These are phyloP conservation scores for Seriola aureovittata DNA, from an alignment of 2,113 vertebrate genomes.

Conservation along the genomic window DNA sequence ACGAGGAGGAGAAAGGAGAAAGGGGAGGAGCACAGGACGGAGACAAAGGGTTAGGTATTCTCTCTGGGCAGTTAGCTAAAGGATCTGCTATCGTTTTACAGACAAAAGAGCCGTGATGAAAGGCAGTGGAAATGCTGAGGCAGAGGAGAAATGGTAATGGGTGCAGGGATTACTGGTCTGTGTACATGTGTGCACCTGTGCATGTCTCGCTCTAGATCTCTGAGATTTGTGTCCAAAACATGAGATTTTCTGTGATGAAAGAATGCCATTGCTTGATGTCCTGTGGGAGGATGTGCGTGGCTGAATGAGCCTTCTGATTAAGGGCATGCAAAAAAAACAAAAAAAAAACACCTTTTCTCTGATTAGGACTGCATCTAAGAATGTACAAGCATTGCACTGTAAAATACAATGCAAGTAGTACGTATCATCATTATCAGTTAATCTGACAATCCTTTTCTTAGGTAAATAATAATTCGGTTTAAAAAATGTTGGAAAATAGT, in stretches of 20 bases:
- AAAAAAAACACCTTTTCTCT: not conserved
- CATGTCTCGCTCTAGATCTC: slow-evolving; percentile 35
- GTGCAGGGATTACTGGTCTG: slow-evolving; percentile 26
- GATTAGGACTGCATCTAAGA: not conserved
- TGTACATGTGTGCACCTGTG: slow-evolving; percentile 31
- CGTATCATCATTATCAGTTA: not conserved
- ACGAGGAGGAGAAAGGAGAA: slow-evolving; percentile 29
- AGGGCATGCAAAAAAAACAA: not conserved
- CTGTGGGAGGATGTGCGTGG: slow-evolving; percentile 40
- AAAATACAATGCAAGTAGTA: not conserved
- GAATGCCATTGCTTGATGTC: slow-evolving; percentile 35
- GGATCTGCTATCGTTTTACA: slow-evolving; percentile 61
- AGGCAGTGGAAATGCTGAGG: slow-evolving; percentile 64
- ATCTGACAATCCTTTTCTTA: not conserved
- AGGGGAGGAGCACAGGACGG: slow-evolving; percentile 30
- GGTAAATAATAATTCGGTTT: no score
- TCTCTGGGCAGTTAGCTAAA: slow-evolving; percentile 53
- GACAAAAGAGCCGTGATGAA: slow-evolving; percentile 70
- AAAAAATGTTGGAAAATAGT: no score
- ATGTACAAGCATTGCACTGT: not conserved
- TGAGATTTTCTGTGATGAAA: slow-evolving; percentile 42
- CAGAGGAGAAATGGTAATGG: slow-evolving; percentile 46
- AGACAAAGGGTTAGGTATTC: slow-evolving; percentile 61
- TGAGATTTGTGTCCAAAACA: slow-evolving; percentile 72
- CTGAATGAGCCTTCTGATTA: slow-evolving; percentile 19